phyloP scores from a whole-genome alignment of 2,113 vertebrate genomes.

The Gulo gulo region DNA sequence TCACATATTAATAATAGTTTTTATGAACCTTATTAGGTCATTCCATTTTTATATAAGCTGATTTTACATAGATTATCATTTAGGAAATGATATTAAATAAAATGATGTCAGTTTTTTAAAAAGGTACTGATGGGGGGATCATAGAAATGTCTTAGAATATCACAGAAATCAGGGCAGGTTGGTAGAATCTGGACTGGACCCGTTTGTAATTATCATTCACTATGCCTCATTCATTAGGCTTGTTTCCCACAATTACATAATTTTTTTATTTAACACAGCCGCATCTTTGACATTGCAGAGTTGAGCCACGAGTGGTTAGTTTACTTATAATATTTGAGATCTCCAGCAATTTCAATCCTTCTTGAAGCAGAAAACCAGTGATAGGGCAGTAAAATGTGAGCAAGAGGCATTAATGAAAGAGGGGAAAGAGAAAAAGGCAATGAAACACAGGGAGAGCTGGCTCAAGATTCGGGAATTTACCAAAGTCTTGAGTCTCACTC shows the following conservation, averaged over 20 bases:
- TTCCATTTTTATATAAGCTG: background rate
- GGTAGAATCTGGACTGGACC: background rate
- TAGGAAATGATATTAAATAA: background rate
- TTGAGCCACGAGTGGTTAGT: background rate
- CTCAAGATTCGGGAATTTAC: background rate
- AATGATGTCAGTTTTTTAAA: background rate
- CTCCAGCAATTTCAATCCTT: background rate
- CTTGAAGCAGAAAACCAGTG: background rate
- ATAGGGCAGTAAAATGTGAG: background rate
- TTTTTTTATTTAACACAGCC: background rate
- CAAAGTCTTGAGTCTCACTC: background rate
- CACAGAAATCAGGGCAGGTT: background rate
- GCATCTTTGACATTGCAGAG: too few species aligned
- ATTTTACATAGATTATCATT: background rate
- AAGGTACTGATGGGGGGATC: too few species aligned
- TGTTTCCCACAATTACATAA: background rate
- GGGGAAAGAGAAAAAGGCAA: constrained; percentile 45
- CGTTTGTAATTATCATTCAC: fast-evolving
- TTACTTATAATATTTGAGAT: background rate
- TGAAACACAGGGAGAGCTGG: constrained; percentile 13
- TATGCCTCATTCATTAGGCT: background rate
- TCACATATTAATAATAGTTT: background rate
- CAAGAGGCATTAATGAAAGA: constrained; percentile 35
- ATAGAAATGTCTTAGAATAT: background rate
- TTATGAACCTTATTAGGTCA: background rate